Base-by-base conservation (phyloP, 2,888 invertebrate species). In the Lutraria lutraria region DNA sequence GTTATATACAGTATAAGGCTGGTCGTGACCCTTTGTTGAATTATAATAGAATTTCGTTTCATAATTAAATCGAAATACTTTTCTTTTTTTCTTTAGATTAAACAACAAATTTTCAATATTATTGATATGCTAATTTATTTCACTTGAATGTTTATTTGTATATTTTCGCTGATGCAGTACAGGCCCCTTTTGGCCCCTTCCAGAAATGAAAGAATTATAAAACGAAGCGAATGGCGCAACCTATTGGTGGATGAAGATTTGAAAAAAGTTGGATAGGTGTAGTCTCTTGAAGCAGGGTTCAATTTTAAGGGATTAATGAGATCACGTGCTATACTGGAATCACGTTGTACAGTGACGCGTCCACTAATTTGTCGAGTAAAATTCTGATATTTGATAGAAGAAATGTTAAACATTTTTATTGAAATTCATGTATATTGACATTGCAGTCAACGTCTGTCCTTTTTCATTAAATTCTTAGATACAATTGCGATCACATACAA, bases 221-320 rank as follows among this genome's bases (percentile, higher is more conserved):
- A 85, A 80, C 25, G 53, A 3, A 31, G 25, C n/a, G 79, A 31
- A 79, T 85, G 85, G 85, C 60, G 85, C 85, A 85, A 85, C 60
- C 85, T n/a, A 85, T 85, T 85, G 85, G 85, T 56, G 16, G 80
- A 21, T 10, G 16, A 29, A 54, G 53, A 85, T 79, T 79, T 79
- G 85, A 85, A 85, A 85, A 15, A 79, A n/a, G 56, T 21, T 21
- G 72, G 34, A 80, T 85, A 85, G 85, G 79, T 85, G 85, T 85
- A 56, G n/a, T 85, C 76, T 43, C n/a, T 29, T 86, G 79, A 60
- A 85, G 68, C 52, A 60, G 83, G 85, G 89, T 87, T 87, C 85
- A 63, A 12, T 15, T 31, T 31, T 31, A 13, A 34, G 76, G 76
- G 34, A 31, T 31, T 31, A 19, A 25, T 15, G 34, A 34, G 76